These are phyloP conservation scores for Oreochromis grahami DNA, from an alignment of 2,797 vertebrate genomes.

Conservation along the genomic window DNA sequence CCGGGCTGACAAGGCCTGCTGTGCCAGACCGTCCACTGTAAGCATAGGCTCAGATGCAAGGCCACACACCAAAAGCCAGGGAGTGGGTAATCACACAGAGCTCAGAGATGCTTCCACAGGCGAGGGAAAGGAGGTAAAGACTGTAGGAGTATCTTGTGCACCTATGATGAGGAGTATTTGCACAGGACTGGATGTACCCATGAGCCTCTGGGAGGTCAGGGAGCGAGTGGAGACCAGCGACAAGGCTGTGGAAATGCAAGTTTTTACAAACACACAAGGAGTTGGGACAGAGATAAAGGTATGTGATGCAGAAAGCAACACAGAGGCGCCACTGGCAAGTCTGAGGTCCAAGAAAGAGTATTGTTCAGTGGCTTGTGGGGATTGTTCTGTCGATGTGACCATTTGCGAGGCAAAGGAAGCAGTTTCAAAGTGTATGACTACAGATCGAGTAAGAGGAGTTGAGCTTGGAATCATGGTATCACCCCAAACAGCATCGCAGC, in stretches of 20 bases:
- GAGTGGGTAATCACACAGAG: constrained; percentile 78
- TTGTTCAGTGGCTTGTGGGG: constrained; percentile 82
- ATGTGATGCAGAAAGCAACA: constrained; percentile 79
- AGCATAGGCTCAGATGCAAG: constrained; percentile 74
- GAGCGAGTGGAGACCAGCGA: constrained; percentile 77
- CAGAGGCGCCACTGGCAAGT: constrained; percentile 55
- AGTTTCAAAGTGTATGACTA: constrained; percentile 74
- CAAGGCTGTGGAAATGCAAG: constrained; percentile 65
- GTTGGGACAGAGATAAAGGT: constrained; percentile 70
- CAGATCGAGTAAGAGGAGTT: constrained; percentile 68
- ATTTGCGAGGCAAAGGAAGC: constrained; percentile 66
- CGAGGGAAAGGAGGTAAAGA: constrained; percentile 38
- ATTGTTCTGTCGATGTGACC: constrained; percentile 76
- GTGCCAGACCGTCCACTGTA: constrained; percentile 70
- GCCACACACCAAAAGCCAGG: constrained; percentile 77
- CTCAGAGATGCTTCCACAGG: constrained; percentile 75
- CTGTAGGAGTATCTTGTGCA: constrained; percentile 76
- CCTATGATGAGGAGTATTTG: constrained; percentile 54
- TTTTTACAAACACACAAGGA: constrained; percentile 68
- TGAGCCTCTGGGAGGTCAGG: constrained; percentile 83
- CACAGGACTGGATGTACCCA: constrained; percentile 79
- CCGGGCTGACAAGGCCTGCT: constrained; percentile 80
- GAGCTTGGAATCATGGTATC: constrained; percentile 79
- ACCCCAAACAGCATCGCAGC: constrained; percentile 74
- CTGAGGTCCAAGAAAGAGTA: constrained; percentile 8